A percentile compares a stretch with the other conserved stretches of the same genome.
Conservation (phyloP, 2,888 invertebrate genomes). For the Nezara viridula region DNA sequence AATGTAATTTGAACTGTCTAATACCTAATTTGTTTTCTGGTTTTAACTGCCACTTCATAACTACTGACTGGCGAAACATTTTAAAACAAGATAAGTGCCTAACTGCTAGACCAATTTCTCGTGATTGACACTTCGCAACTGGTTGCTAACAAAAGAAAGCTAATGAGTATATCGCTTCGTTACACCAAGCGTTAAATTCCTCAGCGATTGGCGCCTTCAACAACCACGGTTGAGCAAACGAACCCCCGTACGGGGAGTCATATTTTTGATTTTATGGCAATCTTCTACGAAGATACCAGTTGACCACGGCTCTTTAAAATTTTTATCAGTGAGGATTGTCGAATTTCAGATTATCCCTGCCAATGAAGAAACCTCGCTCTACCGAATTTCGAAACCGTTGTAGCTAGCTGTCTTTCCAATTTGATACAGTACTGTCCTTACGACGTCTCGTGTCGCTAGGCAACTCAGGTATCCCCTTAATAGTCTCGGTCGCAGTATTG, state of each 20-base stretch:
- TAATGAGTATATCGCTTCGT: not conserved
- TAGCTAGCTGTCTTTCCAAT: not conserved
- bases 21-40: too few relatives aligned
- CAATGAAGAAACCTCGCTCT: not conserved
- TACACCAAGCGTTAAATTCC: not conserved
- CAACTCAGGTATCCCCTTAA: not conserved
- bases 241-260: not conserved
- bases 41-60: not conserved
- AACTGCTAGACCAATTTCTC: not conserved
- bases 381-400: not conserved
- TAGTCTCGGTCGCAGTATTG: not conserved
- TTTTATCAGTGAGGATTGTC: not conserved
- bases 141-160: not conserved
- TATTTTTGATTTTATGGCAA: slow-evolving; percentile 1
- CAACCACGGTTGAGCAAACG: not conserved
- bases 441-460: not conserved
- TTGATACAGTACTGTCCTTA: not conserved
- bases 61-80: not conserved
- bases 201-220: not conserved
- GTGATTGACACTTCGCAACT: not conserved
- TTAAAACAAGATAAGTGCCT: not conserved
- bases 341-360: not conserved
- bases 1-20: not conserved
- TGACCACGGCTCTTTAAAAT: not conserved
- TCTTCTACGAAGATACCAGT: not conserved